Base-by-base conservation (phyloP, 2,888 invertebrate genomes). In the Choreutis nemorana region DNA sequence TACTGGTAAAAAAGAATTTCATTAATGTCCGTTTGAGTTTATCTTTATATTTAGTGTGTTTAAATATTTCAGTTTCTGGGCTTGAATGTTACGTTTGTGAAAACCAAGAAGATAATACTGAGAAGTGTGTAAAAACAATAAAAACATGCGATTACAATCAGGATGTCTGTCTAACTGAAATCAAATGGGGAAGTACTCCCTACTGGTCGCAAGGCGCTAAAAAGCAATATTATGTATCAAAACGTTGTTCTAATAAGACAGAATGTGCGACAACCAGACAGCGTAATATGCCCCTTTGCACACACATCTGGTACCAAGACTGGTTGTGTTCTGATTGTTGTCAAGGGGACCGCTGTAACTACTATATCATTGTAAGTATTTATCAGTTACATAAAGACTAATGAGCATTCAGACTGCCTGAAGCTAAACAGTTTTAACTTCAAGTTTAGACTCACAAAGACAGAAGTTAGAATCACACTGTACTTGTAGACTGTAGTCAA, bases 321-420 rank as follows among this genome's bases (percentile, higher is more conserved):
- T 97, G 97, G 97, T 87, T 89, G 40, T 97, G 97, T 68, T 89
- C 92, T 0, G 95, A 97, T 60, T 97, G 97, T 66, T 97, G 97
- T 57, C 90, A 90, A 53, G 97, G 97, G 28, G 97, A 97, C 64
- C 84, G 93, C 30, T 97, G 97, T 68, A 97, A 97, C 66, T 97
- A 92, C 61, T 97, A 87, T 63, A 87, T 94, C 28, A 92, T 97
- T 58, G 96, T 97, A 80, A 91, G 93, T 87, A 48, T 23, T 14
- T 25, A 14, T 27, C 23, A 27, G 7, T 7, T 13, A n/a, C 7
- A 23, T 7, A 13, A 2, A 24, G 24, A 24, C 11, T 12, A 24
- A 11, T n/a, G 12, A 8, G 24, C 8, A 8, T 11, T 16, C 13
- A 29, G 30, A 29, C 32, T 24, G 23, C 18, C 34, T 33, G 33